Base-by-base conservation (phyloP, 2,888 invertebrate genomes). In the Odontomyia ornata region DNA sequence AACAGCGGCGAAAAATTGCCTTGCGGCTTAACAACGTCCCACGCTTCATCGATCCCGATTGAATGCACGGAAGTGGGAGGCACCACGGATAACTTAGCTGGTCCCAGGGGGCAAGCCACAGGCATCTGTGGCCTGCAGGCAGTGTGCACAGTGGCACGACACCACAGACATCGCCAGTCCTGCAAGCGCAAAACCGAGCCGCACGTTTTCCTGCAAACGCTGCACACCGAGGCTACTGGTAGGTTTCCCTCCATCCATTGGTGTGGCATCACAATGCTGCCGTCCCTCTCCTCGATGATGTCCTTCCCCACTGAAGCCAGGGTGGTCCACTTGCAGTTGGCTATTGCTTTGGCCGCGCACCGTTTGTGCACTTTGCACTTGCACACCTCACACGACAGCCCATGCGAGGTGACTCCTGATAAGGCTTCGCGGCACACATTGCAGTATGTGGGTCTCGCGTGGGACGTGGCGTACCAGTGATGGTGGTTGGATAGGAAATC, bases 241-340 rank as follows among this genome's bases (percentile, higher is more conserved):
- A 98, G 88, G 88, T 98, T 98, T 56, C 98, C 98, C 86, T 98
- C 98, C 90, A 98, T 90, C 98, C 98, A 99, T 84, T 99, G 98
- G 88, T 99, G 98, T 15, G 97, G 97, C 96, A 98, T 97, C 81
- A 93, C 92, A 83, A 95, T 93, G 84, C 91, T 93, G 88, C 97
- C 96, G 85, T 97, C 96, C 79, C 92, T 90, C 82, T 97, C 96
- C 84, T 98, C 97, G 71, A 98, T 95, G 76, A 97, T 93, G 82
- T 97, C 95, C 83, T 94, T 94, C n/a, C 97, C 97, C 77, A 99
- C 93, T 57, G 96, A 96, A 5, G 97, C 95, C 81, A 98, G 89
- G 56, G 97, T 97, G 81, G 97, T 98, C 98, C 98, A 98, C 86
- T 99, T 99, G 89, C 98, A 99, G 84, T 95, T 96, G 81, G 95